These are phyloP conservation scores for Drosophila falleni DNA, from an alignment of 2,888 invertebrate genomes.

Conservation along the genomic window DNA sequence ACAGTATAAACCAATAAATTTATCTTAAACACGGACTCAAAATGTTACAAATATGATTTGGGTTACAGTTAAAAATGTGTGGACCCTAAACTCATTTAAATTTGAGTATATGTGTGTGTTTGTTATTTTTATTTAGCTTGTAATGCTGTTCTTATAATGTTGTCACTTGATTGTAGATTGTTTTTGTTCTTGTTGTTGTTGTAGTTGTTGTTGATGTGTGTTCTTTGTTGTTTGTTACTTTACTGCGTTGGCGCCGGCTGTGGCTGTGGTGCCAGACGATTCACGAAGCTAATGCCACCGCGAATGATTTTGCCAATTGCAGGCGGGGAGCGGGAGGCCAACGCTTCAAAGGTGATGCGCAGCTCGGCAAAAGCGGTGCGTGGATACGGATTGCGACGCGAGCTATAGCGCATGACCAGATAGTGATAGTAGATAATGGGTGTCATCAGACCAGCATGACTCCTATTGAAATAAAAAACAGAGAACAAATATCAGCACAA, in stretches of 20 bases:
- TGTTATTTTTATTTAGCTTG: slow-evolving; percentile 36
- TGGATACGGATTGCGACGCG: slow-evolving; percentile 98
- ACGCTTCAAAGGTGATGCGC: slow-evolving; percentile 89
- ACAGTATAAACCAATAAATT: slow-evolving; percentile 24
- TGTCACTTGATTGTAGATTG: slow-evolving; percentile 42
- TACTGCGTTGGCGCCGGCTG: slow-evolving; percentile 75
- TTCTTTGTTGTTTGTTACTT: slow-evolving; percentile 45
- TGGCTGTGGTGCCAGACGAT: slow-evolving; percentile 91
- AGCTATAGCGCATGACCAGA: slow-evolving; percentile 95
- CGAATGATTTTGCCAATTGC: slow-evolving; percentile 88
- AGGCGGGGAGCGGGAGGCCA: slow-evolving; percentile 90
- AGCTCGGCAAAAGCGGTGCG: slow-evolving; percentile 96
- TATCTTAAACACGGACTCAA: slow-evolving; percentile 18
- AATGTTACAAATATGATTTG: slow-evolving; percentile 5
- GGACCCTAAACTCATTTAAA: slow-evolving; percentile 36
- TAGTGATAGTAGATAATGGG: slow-evolving; percentile 99
- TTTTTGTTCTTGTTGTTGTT: slow-evolving; percentile 33
- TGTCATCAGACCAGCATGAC: slow-evolving; percentile 94
- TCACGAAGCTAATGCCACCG: slow-evolving; percentile 89
- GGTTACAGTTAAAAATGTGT: slow-evolving; percentile 38
- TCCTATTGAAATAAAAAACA: slow-evolving; percentile 88
- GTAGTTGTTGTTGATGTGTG: slow-evolving; percentile 14
- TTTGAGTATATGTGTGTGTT: slow-evolving; percentile 6
- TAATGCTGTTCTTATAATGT: slow-evolving; percentile 24
- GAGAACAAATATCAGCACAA: not conserved